Conservation (phyloP, 2,888 invertebrate genomes). For the Heliconius ethilla region DNA sequence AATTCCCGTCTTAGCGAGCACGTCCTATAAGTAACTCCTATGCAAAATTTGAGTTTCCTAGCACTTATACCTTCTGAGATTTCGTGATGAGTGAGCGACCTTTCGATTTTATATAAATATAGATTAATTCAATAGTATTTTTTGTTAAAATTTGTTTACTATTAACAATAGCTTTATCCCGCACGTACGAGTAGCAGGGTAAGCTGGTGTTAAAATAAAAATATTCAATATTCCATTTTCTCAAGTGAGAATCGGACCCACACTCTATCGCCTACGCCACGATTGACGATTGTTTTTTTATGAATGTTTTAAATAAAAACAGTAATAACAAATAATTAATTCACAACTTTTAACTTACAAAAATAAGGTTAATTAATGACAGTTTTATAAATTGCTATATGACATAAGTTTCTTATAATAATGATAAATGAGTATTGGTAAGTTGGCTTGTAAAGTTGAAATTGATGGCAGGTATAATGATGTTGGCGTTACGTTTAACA, state of each 20-base stretch:
- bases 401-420: conserved; percentile 2
- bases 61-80: no score
- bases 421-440: conserved; percentile 1
- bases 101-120: no score
- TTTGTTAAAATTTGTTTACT: no score
- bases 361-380: conserved; percentile 3
- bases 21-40: no score
- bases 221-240: neutral
- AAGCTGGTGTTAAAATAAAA: neutral
- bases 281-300: neutral
- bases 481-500: neutral
- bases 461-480: neutral
- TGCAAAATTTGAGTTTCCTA: no score
- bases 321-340: neutral
- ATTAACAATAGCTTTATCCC: no score
- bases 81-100: no score
- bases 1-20: no score
- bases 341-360: neutral
- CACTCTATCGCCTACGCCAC: neutral
- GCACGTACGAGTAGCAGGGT: no score
- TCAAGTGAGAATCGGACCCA: neutral
- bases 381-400: neutral
- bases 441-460: conserved; percentile 8
- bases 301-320: no score
- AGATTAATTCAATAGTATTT: no score